Base-by-base conservation (phyloP, 2,888 invertebrate genomes). In the Dexiosoma caninum region DNA sequence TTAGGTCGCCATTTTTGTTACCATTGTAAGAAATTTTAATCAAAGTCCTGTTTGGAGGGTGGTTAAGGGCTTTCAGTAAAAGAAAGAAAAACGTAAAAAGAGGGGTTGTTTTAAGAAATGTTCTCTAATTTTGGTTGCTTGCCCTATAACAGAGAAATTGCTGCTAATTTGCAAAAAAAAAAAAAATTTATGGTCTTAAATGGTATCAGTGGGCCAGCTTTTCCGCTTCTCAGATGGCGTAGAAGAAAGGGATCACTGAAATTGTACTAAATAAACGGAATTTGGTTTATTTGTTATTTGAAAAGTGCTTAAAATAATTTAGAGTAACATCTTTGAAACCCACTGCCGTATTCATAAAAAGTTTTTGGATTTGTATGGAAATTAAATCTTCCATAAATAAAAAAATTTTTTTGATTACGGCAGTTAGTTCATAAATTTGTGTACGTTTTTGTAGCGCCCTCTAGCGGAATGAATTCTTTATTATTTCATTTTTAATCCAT, bases 211-310 rank as follows among this genome's bases (percentile, higher is more conserved):
- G 2, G 32, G 16, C 19, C 27, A 27, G 32, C 40, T 30, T 57
- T 19, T 21, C 2, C 6, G 16, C 77, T 77, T 77, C 77, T 66
- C 57, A 77, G 77, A 77, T 78, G 70, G 57, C 64, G 70, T 78
- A 78, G 77, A 71, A 71, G 70, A 78, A 78, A 70, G 40, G 77
- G 77, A 71, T 78, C 64, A 19, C 64, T 7, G 2, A 64, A 76
- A 19, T 2, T 46, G 16, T 0, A 14, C 2, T 27, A 49, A 30
- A 35, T 4, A 53, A 60, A 60, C 75, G 46, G 72, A 71, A 66
- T 78, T 78, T 78, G 64, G 46, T 59, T 57, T 71, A 71, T 78
- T 71, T 70, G 9, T 10, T 16, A n/a, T n/a, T n/a, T n/a, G n/a
- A n/a, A n/a, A n/a, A n/a, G n/a, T n/a, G n/a, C n/a, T n/a, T n/a